phyloP scores from a whole-genome alignment of 2,113 vertebrate species.

The Bujurquina vittata region DNA sequence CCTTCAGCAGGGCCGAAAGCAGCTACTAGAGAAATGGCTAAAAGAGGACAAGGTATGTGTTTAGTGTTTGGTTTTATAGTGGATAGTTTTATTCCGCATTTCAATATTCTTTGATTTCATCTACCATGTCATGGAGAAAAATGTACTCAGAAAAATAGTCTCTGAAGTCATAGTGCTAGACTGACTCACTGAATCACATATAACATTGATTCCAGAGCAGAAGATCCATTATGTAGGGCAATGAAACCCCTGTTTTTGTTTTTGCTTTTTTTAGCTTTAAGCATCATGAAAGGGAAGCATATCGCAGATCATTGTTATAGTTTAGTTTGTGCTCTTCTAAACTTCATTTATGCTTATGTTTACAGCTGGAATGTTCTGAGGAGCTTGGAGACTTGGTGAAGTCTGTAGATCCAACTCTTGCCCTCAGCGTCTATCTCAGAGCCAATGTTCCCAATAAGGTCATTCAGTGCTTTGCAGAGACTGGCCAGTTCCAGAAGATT shows the following conservation, averaged over 20 bases:
- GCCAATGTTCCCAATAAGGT: conserved; percentile 99
- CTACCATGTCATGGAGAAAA: background rate
- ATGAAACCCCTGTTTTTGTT: background rate
- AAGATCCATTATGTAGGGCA: background rate
- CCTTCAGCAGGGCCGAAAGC: conserved; percentile 97
- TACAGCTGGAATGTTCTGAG: conserved; percentile 96
- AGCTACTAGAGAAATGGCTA: conserved; percentile 97
- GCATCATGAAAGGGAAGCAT: too few species aligned
- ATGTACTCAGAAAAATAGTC: background rate
- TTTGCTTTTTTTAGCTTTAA: background rate
- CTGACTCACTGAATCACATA: background rate
- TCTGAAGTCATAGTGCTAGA: background rate
- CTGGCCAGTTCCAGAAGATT: conserved; percentile 99
- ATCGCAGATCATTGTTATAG: background rate
- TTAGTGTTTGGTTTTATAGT: background rate
- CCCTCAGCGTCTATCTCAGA: conserved; percentile 96
- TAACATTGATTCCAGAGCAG: background rate
- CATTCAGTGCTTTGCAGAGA: conserved; percentile 99
- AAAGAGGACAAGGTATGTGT: conserved; percentile 94
- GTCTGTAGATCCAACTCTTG: conserved; percentile 96
- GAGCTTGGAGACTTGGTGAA: conserved; percentile 98
- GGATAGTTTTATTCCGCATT: background rate
- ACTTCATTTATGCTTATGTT: background rate
- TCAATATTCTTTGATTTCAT: background rate
- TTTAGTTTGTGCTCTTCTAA: background rate